Evolutionary conservation across 53 echinoderm and acorn worm genomes (phyloP).

Genomic region (Temnopleurus reevesii): DNA sequence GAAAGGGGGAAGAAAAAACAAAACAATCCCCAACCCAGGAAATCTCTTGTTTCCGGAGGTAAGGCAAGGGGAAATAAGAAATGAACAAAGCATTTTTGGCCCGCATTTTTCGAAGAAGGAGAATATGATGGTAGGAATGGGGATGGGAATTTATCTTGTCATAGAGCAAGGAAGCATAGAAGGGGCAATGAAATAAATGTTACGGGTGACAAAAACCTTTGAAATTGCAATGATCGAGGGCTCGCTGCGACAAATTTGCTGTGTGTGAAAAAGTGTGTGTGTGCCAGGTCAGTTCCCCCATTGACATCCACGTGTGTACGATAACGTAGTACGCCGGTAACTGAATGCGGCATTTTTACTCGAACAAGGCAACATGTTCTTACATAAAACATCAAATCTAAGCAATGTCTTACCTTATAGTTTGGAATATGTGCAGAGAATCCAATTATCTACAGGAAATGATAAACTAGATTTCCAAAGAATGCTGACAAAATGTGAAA

Average conservation of each 20-base stretch:
- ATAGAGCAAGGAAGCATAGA: neutral
- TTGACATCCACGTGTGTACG: constrained; percentile 31
- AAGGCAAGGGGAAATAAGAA: neutral
- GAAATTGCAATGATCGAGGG: neutral
- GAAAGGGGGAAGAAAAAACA: constrained; percentile 6
- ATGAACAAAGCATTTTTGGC: constrained; percentile 1
- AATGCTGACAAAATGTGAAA: constrained; percentile 15
- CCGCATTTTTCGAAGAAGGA: no score
- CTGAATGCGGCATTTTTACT: neutral
- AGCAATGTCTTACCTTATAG: neutral
- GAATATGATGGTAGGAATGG: neutral
- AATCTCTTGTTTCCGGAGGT: constrained; percentile 48
- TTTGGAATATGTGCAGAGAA: neutral
- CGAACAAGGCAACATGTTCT: neutral
- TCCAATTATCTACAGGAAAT: neutral
- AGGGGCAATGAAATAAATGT: neutral
- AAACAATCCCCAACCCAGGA: neutral
- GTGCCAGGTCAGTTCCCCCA: neutral
- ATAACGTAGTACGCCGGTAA: neutral
- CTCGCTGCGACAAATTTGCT: neutral
- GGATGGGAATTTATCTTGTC: neutral
- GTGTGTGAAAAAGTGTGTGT: neutral
- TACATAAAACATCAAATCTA: neutral
- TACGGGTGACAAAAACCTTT: neutral
- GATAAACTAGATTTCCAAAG: neutral